Percentiles rank a stretch among this genome's conserved stretches.
Evolutionary conservation across 23 tunicate genomes (phyloP).

Genomic region (Trididemnum miniatum): DNA sequence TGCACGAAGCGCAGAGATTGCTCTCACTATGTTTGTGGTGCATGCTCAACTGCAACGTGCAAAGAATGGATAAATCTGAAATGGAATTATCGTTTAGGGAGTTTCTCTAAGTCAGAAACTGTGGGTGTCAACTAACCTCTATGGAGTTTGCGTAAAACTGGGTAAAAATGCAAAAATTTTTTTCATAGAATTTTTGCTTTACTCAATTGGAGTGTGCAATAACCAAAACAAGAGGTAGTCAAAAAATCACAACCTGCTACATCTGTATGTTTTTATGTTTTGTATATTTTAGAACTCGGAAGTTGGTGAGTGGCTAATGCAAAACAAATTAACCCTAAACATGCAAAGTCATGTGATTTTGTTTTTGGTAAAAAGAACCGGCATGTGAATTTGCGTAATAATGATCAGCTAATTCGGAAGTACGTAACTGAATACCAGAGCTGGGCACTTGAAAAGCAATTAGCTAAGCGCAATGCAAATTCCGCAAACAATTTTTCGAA

Average conservation of each 20-base stretch:
- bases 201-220: constrained; percentile 35
- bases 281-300: constrained; percentile 21
- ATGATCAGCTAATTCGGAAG: no score
- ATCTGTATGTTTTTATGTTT: constrained; percentile 8
- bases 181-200: constrained; percentile 23
- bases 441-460: no score
- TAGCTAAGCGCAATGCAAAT: no score
- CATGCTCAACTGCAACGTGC: constrained; percentile 29
- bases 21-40: constrained; percentile 29
- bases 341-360: no score
- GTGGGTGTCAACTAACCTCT: constrained; percentile 42
- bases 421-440: no score
- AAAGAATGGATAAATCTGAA: constrained; percentile 33
- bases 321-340: no score
- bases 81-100: constrained; percentile 13
- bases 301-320: no score
- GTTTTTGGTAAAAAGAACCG: no score
- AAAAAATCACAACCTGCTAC: constrained; percentile 26
- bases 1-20: constrained; percentile 25
- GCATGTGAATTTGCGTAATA: no score
- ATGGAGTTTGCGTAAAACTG: constrained; percentile 35
- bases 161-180: constrained; percentile 11
- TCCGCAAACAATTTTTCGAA: no score
- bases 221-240: constrained; percentile 17
- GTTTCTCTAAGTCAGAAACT: constrained; percentile 25